Conservation (phyloP, 1,140 invertebrate genomes). For the Drosophila sproati region DNA sequence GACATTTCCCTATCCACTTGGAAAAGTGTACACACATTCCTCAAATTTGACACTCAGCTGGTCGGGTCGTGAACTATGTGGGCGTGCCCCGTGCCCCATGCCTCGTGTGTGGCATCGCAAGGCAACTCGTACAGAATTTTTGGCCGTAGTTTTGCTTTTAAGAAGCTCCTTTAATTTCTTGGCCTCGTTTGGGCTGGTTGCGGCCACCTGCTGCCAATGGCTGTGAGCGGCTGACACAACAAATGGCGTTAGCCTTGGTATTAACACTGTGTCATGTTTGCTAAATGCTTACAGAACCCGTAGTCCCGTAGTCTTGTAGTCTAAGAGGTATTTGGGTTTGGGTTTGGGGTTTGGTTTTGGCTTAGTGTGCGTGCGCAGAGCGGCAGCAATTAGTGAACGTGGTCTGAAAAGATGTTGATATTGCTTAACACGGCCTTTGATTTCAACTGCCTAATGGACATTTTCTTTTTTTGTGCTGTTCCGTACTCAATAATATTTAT, state of each 20-base stretch:
- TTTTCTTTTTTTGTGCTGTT: conserved; percentile 15
- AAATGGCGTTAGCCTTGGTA: conserved; percentile 59
- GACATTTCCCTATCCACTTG: too few species aligned
- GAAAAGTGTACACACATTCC: conserved; percentile 8
- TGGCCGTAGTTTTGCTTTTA: conserved; percentile 32
- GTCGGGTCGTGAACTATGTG: conserved; percentile 19
- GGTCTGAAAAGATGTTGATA: conserved; percentile 60
- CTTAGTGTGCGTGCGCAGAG: conserved; percentile 49
- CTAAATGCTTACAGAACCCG: conserved; percentile 62
- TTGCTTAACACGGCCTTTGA: conserved; percentile 67
- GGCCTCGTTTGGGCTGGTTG: conserved; percentile 54
- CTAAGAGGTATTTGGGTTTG: not conserved
- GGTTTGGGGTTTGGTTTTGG: not conserved
- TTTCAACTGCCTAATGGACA: conserved; percentile 60
- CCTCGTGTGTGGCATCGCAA: conserved; percentile 10
- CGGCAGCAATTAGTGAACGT: conserved; percentile 68
- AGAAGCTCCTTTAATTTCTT: conserved; percentile 68
- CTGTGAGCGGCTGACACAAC: conserved; percentile 4
- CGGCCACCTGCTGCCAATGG: conserved; percentile 8
- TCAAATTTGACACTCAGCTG: conserved; percentile 36
- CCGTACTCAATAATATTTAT: conserved; percentile 77
- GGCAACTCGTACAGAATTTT: conserved; percentile 20
- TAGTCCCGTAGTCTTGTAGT: conserved; percentile 12
- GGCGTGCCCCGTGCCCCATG: not conserved
- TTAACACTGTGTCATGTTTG: conserved; percentile 76